phyloP scores from a whole-genome alignment of 2,113 vertebrate genomes.

The Ascaphus truei region DNA sequence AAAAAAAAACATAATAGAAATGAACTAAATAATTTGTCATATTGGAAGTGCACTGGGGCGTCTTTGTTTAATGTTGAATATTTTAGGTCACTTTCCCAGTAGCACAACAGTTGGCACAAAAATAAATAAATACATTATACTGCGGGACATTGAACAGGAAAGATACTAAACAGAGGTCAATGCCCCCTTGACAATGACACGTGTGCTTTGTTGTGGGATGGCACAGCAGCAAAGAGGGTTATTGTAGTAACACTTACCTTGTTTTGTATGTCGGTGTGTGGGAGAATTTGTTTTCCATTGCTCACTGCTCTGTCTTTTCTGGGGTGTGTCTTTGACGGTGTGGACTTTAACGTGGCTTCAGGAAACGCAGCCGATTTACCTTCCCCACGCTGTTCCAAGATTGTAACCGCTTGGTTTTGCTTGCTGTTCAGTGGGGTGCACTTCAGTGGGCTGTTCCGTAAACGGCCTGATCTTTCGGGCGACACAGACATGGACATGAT shows the following conservation, averaged over 20 bases:
- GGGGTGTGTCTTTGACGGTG: neutral
- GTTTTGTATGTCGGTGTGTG: neutral
- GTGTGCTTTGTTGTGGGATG: no score
- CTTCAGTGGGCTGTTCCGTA: constrained; percentile 23
- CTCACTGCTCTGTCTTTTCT: neutral
- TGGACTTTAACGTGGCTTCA: neutral
- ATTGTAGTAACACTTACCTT: neutral
- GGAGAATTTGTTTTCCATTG: neutral
- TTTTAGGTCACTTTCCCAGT: no score
- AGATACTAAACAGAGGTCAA: no score
- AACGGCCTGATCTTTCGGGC: constrained; percentile 38
- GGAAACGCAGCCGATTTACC: neutral
- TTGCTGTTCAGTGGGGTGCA: constrained; percentile 27
- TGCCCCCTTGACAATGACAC: no score
- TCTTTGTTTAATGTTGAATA: no score
- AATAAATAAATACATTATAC: no score
- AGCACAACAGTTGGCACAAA: no score
- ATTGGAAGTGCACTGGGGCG: no score
- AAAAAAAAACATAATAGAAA: no score
- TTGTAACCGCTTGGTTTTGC: neutral
- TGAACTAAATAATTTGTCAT: no score
- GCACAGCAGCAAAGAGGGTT: neutral
- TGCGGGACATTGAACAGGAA: no score
- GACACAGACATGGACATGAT: constrained; percentile 28
- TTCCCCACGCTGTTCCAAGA: neutral